phyloP scores from a whole-genome alignment of 2,113 vertebrate genomes.

The Ailurus styani region DNA sequence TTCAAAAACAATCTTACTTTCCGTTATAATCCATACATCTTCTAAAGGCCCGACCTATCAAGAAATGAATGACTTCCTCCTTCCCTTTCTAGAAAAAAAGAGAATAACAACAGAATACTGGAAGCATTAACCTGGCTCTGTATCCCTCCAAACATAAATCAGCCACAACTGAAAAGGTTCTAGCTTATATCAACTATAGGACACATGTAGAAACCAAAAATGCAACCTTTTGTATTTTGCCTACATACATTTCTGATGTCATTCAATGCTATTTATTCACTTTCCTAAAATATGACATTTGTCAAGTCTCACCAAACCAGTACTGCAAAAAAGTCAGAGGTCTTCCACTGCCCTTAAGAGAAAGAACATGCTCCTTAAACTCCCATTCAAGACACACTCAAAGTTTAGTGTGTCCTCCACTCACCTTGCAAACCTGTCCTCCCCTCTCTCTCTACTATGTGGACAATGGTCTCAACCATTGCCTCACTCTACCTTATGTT shows the following conservation, averaged over 20 bases:
- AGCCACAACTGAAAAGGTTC: neutral
- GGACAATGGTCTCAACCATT: neutral
- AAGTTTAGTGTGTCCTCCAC: neutral
- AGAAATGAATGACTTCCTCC: neutral
- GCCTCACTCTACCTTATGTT: neutral
- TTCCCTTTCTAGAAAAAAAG: neutral
- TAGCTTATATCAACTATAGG: neutral
- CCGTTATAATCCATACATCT: neutral
- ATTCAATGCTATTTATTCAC: neutral
- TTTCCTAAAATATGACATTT: neutral
- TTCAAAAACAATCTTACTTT: conserved; percentile 37
- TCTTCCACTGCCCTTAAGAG: neutral
- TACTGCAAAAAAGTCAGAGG: neutral
- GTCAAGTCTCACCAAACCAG: neutral
- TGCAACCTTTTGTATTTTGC: neutral
- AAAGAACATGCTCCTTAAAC: neutral
- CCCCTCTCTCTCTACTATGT: neutral
- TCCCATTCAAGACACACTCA: neutral
- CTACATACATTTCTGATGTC: neutral
- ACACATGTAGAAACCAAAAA: neutral
- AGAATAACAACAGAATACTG: neutral
- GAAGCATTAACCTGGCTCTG: neutral
- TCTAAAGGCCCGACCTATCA: neutral
- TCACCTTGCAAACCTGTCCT: neutral
- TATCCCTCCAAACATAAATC: neutral